Evolutionary conservation across 2,888 invertebrate genomes (phyloP).

Genomic region (Cantharis nigra): DNA sequence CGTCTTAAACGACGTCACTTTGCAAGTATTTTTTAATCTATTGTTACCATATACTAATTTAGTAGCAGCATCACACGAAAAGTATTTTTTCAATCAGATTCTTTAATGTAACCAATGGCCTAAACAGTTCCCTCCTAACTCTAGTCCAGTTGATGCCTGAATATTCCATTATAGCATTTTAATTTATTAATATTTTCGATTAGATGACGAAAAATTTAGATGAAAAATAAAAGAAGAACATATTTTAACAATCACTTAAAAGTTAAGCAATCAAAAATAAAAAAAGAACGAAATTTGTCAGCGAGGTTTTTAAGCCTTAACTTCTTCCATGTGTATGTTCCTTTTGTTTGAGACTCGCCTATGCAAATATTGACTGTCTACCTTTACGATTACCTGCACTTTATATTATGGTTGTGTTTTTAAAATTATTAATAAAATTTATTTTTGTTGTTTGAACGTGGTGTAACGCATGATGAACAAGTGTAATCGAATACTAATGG

Average conservation of each 20-base stretch:
- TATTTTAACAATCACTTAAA: constrained; percentile 35
- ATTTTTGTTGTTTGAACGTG: constrained; percentile 37
- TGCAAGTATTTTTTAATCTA: constrained; percentile 4
- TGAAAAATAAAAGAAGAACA: constrained; percentile 19
- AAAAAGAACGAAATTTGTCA: constrained; percentile 19
- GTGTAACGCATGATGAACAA: constrained; percentile 24
- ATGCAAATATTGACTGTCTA: constrained; percentile 35
- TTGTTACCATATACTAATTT: neutral
- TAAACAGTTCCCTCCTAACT: constrained; percentile 58
- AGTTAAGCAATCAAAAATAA: constrained; percentile 28
- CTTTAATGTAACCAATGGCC: constrained; percentile 49
- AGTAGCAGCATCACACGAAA: constrained; percentile 45
- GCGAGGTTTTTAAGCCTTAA: constrained; percentile 35
- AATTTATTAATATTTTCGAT: constrained; percentile 30
- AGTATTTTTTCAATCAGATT: constrained; percentile 22
- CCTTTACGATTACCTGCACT: constrained; percentile 42
- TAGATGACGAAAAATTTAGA: constrained; percentile 25
- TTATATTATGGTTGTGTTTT: constrained; percentile 47
- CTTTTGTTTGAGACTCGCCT: constrained; percentile 41
- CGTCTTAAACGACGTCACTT: neutral
- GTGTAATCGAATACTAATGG: constrained; percentile 39
- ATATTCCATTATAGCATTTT: constrained; percentile 44
- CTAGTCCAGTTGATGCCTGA: constrained; percentile 53
- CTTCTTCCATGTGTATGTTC: constrained; percentile 43
- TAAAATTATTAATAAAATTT: constrained; percentile 35